Conservation (phyloP, 2,888 invertebrate species). For the Laspeyria flexula region DNA sequence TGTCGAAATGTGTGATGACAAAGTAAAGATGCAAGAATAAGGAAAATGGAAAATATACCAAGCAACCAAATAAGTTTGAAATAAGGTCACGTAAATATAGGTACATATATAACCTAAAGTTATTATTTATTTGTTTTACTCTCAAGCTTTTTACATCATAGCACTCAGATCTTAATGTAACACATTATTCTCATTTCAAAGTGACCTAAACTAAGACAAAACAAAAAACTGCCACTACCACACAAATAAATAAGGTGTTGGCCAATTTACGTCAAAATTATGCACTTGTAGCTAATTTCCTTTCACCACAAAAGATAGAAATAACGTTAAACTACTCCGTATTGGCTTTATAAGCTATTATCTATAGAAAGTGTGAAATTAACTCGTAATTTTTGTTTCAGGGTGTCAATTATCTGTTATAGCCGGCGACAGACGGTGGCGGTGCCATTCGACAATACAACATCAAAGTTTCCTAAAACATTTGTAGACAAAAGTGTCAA, state of each 20-base stretch:
- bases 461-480: constrained; percentile 76
- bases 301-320: constrained; percentile 57
- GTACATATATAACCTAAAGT: too few species aligned
- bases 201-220: not conserved
- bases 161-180: not conserved
- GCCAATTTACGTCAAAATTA: constrained; percentile 45
- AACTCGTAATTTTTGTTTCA: constrained; percentile 71
- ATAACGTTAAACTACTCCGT: constrained; percentile 53
- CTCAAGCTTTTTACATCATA: not conserved
- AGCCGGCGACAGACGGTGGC: constrained; percentile 48
- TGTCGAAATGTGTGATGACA: too few species aligned
- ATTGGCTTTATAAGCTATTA: constrained; percentile 51
- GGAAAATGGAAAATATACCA: too few species aligned
- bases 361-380: constrained; percentile 78
- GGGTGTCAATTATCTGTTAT: constrained; percentile 73
- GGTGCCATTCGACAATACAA: constrained; percentile 63
- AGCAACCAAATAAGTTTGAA: too few species aligned
- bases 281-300: constrained; percentile 47
- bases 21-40: too few species aligned
- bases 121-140: not conserved
- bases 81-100: too few species aligned
- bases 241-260: constrained; percentile 8
- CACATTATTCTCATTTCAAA: not conserved
- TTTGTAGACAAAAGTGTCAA: constrained; percentile 77
- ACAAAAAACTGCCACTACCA: not conserved